Evolutionary conservation across 2,888 invertebrate genomes (phyloP), one percentile per base, ranked within the genome.

Genomic region (Aspidapion aeneum): DNA sequence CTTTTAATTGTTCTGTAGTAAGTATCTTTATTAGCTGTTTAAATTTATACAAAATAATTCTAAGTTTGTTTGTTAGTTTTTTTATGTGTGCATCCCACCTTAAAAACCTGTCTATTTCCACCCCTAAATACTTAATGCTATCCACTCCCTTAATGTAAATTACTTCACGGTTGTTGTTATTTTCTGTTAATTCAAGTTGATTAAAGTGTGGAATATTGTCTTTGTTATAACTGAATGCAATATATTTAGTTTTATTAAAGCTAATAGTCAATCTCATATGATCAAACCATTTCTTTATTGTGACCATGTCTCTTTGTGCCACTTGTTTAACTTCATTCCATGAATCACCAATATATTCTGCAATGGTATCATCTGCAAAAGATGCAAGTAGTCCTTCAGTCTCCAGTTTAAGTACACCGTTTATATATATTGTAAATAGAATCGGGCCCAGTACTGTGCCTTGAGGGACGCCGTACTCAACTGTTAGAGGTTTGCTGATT

Each of bases 81-180:
- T 50, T 59, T 3, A 51, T 59, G 21, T 52, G 59, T 51, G 19
- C 16, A 54, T 59, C 21, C 59, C 52, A 59, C 22, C 16, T 20
- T 2, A 52, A 59, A 59, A 50, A 20, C 20, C 51, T 12, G 16
- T 59, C 59, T 21, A 52, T 52, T 22, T 50, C 50, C 1, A 52
- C 22, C 21, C 59, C 59, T 2, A 59, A 50, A 20, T 59, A 59
- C 51, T 59, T 59, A 5, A 52, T 18, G 12, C 35, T 35, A 12
- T 3, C 35, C 3, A 35, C 35, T 12, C 12, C 35, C 3, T 35
- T 35, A 35, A 35, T 12, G 3, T 35, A 12, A 35, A 35, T 7
- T 3, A 12, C 5, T 35, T 12, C 35, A n/a, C n/a, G n/a, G n/a
- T n/a, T n/a, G n/a, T n/a, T n/a, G n/a, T n/a, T n/a, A n/a, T n/a